A percentile compares a stretch with the other conserved stretches of the same genome.
These are phyloP conservation scores for Aproaerema taeniolella DNA, from an alignment of 2,888 invertebrate species.

Conservation along the genomic window DNA sequence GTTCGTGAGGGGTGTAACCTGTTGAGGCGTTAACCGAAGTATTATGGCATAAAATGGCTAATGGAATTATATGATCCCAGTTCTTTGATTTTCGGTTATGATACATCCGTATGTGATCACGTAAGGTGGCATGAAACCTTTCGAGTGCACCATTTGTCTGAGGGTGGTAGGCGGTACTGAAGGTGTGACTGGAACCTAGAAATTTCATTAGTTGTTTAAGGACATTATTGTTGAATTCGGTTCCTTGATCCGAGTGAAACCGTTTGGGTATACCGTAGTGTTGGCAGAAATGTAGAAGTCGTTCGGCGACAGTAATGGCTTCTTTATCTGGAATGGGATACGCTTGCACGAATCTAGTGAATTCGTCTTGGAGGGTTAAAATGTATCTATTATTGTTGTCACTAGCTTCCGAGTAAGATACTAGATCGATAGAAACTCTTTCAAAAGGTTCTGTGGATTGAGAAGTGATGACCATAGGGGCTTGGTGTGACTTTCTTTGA, in stretches of 20 bases:
- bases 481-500: no score
- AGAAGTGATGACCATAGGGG: no score
- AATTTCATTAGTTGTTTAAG: conserved; percentile 33
- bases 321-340: no score
- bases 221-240: conserved; percentile 30
- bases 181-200: no score
- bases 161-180: no score
- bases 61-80: no score
- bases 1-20: conserved; percentile 30
- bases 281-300: conserved; percentile 31
- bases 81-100: no score
- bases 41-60: no score
- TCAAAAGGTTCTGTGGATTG: no score
- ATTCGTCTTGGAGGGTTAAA: conserved; percentile 31
- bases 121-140: conserved; percentile 31
- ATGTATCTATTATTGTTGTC: conserved; percentile 29
- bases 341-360: conserved; percentile 32
- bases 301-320: conserved; percentile 29
- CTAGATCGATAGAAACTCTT: no score
- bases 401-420: conserved; percentile 32
- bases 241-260: conserved; percentile 36
- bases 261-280: conserved; percentile 33
- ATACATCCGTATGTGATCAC: no score
- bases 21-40: conserved; percentile 31
- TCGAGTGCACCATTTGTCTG: conserved; percentile 33